A percentile compares a stretch with the other conserved stretches of the same genome.
These are phyloP conservation scores for Pseudococcus longispinus DNA, from an alignment of 2,888 invertebrate species.

Conservation along the genomic window DNA sequence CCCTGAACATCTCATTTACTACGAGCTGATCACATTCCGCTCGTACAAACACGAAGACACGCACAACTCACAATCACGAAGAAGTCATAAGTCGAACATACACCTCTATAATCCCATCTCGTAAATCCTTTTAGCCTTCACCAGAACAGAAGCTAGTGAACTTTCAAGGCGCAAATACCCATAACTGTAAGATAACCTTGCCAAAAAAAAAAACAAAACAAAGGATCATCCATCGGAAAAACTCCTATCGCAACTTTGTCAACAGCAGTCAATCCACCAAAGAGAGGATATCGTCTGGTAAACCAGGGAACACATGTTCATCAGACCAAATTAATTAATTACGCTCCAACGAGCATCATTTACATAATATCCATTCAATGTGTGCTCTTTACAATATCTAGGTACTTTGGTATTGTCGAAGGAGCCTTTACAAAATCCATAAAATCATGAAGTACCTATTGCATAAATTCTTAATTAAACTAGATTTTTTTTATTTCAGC, in stretches of 20 bases:
- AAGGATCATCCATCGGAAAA: neutral
- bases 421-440: neutral
- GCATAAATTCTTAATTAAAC: slow-evolving; percentile 1
- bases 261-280: neutral
- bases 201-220: neutral
- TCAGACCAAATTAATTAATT: slow-evolving; percentile 20
- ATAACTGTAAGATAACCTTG: neutral
- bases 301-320: neutral
- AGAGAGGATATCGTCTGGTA: neutral
- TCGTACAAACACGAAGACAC: neutral
- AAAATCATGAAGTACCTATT: neutral
- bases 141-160: neutral
- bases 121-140: neutral
- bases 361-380: neutral
- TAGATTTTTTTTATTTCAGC: neutral
- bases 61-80: neutral
- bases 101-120: neutral
- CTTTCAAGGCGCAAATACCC: slow-evolving; percentile 3
- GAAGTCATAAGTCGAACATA: neutral
- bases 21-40: neutral
- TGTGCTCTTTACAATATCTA: neutral
- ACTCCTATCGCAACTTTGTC: neutral
- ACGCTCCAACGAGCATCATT: neutral
- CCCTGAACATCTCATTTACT: neutral
- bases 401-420: neutral